phyloP scores from a whole-genome alignment of 2,888 invertebrate genomes.

The Tortricodes alternella region DNA sequence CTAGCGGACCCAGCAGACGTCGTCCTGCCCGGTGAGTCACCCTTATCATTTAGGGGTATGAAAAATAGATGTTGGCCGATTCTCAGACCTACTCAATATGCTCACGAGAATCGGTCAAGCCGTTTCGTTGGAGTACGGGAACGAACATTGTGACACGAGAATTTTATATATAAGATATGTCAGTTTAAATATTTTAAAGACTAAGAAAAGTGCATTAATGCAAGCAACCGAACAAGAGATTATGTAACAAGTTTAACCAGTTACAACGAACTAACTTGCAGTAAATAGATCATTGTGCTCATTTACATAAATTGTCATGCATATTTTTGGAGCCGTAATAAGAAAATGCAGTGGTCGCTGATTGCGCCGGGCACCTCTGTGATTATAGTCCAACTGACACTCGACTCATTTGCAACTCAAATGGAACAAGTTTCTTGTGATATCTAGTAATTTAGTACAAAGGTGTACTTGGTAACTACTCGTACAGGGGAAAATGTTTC shows the following conservation, averaged over 20 bases:
- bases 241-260: conserved; percentile 2
- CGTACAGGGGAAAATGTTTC: neutral
- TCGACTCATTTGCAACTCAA: conserved; percentile 35
- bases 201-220: too few species aligned
- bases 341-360: conserved; percentile 9
- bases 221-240: neutral
- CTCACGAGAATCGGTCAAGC: too few species aligned
- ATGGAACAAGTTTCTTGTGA: conserved; percentile 32
- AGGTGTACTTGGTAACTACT: neutral
- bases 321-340: conserved; percentile 10
- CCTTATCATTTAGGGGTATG: too few species aligned
- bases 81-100: too few species aligned
- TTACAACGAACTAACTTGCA: neutral
- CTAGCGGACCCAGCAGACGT: too few species aligned
- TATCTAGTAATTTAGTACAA: conserved; percentile 23
- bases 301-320: conserved; percentile 11
- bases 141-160: too few species aligned
- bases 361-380: conserved; percentile 12
- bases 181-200: too few species aligned
- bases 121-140: too few species aligned
- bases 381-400: conserved; percentile 14
- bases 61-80: too few species aligned
- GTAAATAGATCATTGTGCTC: conserved; percentile 9
- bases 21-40: too few species aligned
- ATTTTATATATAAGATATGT: too few species aligned